These are phyloP conservation scores for Philaethria dido DNA, from an alignment of 2,888 invertebrate species.

Conservation along the genomic window DNA sequence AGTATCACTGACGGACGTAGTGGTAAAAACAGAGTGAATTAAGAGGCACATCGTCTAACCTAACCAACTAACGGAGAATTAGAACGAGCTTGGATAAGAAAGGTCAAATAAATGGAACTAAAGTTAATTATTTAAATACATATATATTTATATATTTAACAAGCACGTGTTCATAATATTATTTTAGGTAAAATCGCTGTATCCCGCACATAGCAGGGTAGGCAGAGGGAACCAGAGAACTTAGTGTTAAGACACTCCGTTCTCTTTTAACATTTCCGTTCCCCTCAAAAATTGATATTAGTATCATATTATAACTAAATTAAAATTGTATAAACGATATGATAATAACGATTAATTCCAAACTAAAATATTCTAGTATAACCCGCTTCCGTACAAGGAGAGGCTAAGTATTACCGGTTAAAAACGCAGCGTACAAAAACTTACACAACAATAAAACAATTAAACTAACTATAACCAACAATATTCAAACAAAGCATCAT, in stretches of 20 bases:
- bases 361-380: neutral
- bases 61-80: constrained; percentile 59
- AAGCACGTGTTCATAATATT: no score
- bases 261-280: no score
- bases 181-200: no score
- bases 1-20: constrained; percentile 41
- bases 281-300: no score
- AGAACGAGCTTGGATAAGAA: constrained; percentile 57
- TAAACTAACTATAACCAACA: constrained; percentile 7
- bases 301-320: no score
- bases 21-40: constrained; percentile 53
- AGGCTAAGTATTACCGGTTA: neutral
- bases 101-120: constrained; percentile 49
- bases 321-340: no score
- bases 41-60: constrained; percentile 58
- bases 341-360: no score
- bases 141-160: no score
- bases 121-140: neutral
- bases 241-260: no score
- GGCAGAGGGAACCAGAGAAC: no score
- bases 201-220: no score
- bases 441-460: constrained; percentile 5
- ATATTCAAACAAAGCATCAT: neutral
- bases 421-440: constrained; percentile 2
- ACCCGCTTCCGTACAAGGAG: neutral